Base-by-base conservation (phyloP, 2,888 invertebrate species). In the Nomada lathburiana region DNA sequence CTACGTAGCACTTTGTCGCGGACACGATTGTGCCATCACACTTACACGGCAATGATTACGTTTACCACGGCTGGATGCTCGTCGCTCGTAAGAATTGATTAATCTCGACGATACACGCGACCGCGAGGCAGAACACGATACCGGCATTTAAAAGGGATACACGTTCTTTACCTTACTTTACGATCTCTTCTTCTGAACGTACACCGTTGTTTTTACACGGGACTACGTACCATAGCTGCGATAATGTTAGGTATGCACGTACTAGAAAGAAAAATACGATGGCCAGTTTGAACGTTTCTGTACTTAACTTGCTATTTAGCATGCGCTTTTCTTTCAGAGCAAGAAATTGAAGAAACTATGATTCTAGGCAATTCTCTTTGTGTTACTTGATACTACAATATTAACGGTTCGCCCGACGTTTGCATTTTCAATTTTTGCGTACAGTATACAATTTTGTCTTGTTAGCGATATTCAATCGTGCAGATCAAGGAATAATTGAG, bases 81-180 rank as follows among this genome's bases (percentile, higher is more conserved):
- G 50, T 65, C 26, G 65, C 70, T 67, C 71, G 76, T 79, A 83
- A 59, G 62, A 70, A 57, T 81, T 72, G 74, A 77, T 84, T 84
- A 81, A 84, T 84, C 72, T 75, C 70, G 3, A 42, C 67, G 73
- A 71, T 83, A 65, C 80, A 75, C 64, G 77, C 76, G 68, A 81
- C 62, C 68, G 62, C 65, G 68, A 23, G n/a, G 71, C 68, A 29
- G 53, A 71, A 59, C 64, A 71, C 74, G 84, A 73, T 68, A 83
- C 79, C 77, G 67, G 78, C 75, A 62, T 76, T 68, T 79, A 76
- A 20, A 59, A 71, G 71, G 67, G 65, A 69, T 67, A 62, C 42
- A 50, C 67, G 71, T 67, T 80, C 71, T 67, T 67, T 67, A 55
- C 79, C 42, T 62, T 20, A 18, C 42, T 72, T 78, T 55, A 44